phyloP scores from a whole-genome alignment of 2,888 invertebrate genomes.

The Chouioia cunea region DNA sequence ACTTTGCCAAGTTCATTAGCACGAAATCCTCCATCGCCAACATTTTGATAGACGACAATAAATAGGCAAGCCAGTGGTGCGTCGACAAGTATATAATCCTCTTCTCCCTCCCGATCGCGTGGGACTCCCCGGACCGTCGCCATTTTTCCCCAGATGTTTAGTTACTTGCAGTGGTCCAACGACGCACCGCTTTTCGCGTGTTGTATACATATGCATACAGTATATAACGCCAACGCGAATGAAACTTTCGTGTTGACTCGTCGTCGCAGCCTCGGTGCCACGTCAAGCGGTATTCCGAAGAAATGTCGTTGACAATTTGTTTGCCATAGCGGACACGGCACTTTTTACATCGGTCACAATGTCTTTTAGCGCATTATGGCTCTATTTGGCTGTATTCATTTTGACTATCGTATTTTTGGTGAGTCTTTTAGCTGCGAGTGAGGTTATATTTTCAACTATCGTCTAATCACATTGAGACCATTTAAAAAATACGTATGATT shows the following conservation, averaged over 20 bases:
- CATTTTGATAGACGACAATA: too few species aligned
- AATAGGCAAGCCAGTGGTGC: too few species aligned
- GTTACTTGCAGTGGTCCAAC: background rate
- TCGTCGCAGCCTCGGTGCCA: background rate
- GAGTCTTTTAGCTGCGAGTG: background rate
- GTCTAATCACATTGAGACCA: background rate
- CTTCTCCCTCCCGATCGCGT: too few species aligned
- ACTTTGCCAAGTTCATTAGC: too few species aligned
- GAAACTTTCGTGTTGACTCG: too few species aligned
- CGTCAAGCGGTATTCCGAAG: constrained; percentile 3
- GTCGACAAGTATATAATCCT: too few species aligned
- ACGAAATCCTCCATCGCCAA: too few species aligned
- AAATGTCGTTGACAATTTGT: constrained; percentile 24
- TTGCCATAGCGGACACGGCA: constrained; percentile 11
- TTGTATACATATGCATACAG: too few species aligned
- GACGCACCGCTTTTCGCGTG: too few species aligned
- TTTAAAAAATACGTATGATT: background rate
- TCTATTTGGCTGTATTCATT: constrained; percentile 21
- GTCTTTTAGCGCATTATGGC: constrained; percentile 33
- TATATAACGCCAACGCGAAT: too few species aligned
- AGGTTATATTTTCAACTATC: constrained; percentile 39
- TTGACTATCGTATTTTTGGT: constrained; percentile 28
- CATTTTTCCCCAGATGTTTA: too few species aligned
- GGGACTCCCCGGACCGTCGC: too few species aligned
- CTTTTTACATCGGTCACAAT: constrained; percentile 24